These are phyloP conservation scores for Graphium colonna DNA, from an alignment of 2,888 invertebrate genomes.

Conservation along the genomic window DNA sequence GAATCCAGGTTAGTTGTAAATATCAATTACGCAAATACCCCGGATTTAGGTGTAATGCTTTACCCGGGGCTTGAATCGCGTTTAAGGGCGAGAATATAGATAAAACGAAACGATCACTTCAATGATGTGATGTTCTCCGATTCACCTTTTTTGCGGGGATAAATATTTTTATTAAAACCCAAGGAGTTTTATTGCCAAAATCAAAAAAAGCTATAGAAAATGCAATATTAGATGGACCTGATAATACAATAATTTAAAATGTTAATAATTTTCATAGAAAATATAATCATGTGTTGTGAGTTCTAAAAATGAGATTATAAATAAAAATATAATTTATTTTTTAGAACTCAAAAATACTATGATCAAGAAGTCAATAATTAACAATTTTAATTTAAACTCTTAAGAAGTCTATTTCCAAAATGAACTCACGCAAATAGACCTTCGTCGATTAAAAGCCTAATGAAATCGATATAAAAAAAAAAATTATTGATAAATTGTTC, in stretches of 20 bases:
- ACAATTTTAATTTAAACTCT: no score
- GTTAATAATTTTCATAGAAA: no score
- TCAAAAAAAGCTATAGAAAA: no score
- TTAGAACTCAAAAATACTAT: no score
- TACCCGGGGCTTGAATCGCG: constrained; percentile 38
- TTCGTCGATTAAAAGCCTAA: constrained; percentile 24
- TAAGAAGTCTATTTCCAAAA: neutral
- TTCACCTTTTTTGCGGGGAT: constrained; percentile 4
- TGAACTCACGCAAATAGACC: constrained; percentile 26
- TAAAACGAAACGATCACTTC: constrained; percentile 19
- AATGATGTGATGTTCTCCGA: constrained; percentile 6
- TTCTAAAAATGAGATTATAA: no score
- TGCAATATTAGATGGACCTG: no score
- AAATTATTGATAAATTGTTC: constrained; percentile 47
- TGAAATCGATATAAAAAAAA: constrained; percentile 29
- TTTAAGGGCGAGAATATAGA: constrained; percentile 32
- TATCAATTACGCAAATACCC: constrained; percentile 77
- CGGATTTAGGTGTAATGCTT: constrained; percentile 55
- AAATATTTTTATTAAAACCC: no score
- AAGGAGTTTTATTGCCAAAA: no score
- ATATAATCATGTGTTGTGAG: no score
- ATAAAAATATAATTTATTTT: no score
- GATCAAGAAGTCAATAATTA: no score
- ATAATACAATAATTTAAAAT: no score
- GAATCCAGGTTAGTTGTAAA: constrained; percentile 78